Percentiles rank a stretch among this genome's conserved stretches.
Evolutionary conservation across 2,888 invertebrate genomes (phyloP).

Genomic region (Diarsia dahlii): DNA sequence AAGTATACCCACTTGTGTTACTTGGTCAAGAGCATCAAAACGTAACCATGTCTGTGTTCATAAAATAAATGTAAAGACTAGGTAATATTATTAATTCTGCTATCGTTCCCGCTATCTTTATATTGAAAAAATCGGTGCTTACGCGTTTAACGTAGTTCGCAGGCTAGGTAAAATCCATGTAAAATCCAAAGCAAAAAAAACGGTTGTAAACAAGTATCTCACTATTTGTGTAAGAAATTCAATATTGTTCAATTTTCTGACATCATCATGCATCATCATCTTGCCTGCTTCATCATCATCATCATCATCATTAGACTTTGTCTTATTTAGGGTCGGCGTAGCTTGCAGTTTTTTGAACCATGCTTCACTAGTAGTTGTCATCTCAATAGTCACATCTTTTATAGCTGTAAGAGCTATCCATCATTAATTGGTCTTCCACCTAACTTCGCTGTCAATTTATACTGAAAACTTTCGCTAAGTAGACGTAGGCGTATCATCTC

Average conservation of each 20-base stretch:
- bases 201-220: not conserved
- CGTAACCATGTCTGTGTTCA: not conserved
- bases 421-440: too few species aligned
- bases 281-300: not conserved
- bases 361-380: not conserved
- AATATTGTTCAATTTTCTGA: not conserved
- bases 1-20: not conserved
- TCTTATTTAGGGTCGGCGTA: not conserved
- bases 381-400: not conserved
- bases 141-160: not conserved
- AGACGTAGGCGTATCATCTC: not conserved
- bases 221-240: not conserved
- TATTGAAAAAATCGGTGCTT: not conserved
- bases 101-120: not conserved
- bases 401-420: too few species aligned
- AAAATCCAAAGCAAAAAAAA: not conserved
- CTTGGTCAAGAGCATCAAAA: not conserved
- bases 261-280: not conserved
- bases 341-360: not conserved
- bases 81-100: not conserved
- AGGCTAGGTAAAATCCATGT: too few species aligned
- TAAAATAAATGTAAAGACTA: too few species aligned
- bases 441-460: not conserved
- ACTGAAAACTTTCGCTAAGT: not conserved
- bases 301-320: not conserved